phyloP scores from a whole-genome alignment of 2,113 vertebrate genomes.

The Macquaria australasica region DNA sequence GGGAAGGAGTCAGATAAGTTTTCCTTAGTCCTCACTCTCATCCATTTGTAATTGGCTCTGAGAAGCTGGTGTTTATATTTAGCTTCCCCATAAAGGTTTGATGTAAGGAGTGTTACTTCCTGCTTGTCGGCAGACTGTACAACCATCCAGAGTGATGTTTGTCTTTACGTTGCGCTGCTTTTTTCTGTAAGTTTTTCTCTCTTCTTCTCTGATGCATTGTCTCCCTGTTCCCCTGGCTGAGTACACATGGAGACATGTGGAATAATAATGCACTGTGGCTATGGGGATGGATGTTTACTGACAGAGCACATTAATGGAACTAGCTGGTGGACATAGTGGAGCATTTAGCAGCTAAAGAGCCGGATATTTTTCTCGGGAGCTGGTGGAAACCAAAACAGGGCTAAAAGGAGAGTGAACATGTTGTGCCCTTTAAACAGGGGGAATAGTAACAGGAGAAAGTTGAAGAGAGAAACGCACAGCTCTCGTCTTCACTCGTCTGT shows the following conservation, averaged over 20 bases:
- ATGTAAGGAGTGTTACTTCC: conserved; percentile 52
- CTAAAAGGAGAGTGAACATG: neutral
- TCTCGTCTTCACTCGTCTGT: too few relatives aligned
- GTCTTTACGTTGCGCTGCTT: neutral
- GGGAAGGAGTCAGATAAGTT: conserved; percentile 47
- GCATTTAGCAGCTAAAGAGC: neutral
- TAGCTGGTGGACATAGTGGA: neutral
- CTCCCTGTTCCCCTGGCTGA: conserved; percentile 23
- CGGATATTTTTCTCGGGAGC: neutral
- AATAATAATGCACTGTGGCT: conserved; percentile 41
- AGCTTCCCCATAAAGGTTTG: conserved; percentile 54
- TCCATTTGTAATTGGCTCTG: conserved; percentile 62
- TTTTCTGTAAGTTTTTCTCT: conserved; percentile 13
- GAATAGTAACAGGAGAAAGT: too few relatives aligned
- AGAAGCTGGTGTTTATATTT: conserved; percentile 70
- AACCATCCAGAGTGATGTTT: conserved; percentile 37
- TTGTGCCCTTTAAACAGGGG: too few relatives aligned
- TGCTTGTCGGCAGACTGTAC: conserved; percentile 19
- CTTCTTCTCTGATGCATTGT: conserved; percentile 33
- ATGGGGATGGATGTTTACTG: conserved; percentile 61
- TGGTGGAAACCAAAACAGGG: neutral
- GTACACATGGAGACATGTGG: neutral
- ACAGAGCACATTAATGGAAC: conserved; percentile 64
- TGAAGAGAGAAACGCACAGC: too few relatives aligned
- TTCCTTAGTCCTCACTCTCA: conserved; percentile 45